A percentile compares a stretch with the other conserved stretches of the same genome.
Evolutionary conservation across 2,113 vertebrate species (phyloP).

Genomic region (Tinamus guttatus): DNA sequence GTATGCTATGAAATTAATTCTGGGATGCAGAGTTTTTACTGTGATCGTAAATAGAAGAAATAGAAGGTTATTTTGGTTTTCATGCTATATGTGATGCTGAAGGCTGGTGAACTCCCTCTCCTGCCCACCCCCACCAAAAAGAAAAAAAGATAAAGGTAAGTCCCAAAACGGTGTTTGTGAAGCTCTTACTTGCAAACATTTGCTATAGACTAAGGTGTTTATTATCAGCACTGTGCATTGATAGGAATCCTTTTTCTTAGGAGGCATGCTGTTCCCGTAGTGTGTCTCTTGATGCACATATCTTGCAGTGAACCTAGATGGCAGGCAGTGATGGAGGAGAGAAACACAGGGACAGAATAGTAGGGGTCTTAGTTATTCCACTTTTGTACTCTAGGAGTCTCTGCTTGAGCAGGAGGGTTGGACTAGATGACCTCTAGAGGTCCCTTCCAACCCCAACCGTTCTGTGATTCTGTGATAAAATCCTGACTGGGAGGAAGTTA

Average conservation of each 20-base stretch:
- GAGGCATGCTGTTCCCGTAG: background rate
- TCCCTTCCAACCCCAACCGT: too few species aligned
- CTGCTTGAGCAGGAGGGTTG: too few species aligned
- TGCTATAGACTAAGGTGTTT: background rate
- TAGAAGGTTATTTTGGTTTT: background rate
- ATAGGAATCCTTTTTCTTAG: background rate
- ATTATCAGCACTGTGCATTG: background rate
- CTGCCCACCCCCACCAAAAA: background rate
- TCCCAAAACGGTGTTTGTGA: background rate
- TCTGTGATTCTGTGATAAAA: background rate
- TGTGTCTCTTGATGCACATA: background rate
- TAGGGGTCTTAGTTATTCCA: background rate
- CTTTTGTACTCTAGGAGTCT: background rate
- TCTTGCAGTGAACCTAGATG: background rate
- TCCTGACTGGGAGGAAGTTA: background rate
- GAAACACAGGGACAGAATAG: background rate
- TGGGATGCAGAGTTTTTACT: background rate
- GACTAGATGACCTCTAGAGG: too few species aligned
- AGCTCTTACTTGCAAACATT: background rate
- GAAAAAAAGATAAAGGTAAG: background rate
- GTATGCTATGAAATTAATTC: background rate
- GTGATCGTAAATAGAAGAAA: background rate
- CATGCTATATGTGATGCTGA: fast-evolving
- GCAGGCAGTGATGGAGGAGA: background rate
- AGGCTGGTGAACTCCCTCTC: background rate